Percentiles rank a stretch among this genome's conserved stretches.
Conservation (phyloP, 2,888 invertebrate species). For the Tetragonula carbonaria region DNA sequence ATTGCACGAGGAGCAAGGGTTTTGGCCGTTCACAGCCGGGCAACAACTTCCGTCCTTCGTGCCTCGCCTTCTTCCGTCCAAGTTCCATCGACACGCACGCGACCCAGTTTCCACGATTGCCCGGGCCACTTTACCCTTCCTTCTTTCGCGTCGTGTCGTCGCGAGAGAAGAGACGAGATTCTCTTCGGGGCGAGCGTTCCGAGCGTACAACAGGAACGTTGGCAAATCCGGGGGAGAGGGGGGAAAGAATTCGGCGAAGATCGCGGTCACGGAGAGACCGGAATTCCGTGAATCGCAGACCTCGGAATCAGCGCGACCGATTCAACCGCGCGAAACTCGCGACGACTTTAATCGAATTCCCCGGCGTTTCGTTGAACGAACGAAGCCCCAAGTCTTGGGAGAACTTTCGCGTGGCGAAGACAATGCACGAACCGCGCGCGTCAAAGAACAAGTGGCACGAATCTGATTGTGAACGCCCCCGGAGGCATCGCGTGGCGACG, state of each 20-base stretch:
- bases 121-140: not conserved
- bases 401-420: slow-evolving; percentile 45
- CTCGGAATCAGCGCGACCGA: slow-evolving; percentile 3
- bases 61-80: not conserved
- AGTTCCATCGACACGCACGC: slow-evolving; percentile 1
- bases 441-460: slow-evolving; percentile 30
- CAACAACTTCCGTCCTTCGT: slow-evolving; percentile 44
- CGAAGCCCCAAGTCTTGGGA: slow-evolving; percentile 37
- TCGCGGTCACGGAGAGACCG: slow-evolving; percentile 11
- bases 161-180: not conserved
- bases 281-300: slow-evolving; percentile 24
- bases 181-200: not conserved
- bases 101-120: slow-evolving; percentile 2
- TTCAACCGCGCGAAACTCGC: slow-evolving; percentile 19
- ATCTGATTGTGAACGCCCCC: slow-evolving; percentile 22
- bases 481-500: not conserved
- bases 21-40: slow-evolving; percentile 49
- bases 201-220: not conserved
- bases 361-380: slow-evolving; percentile 23
- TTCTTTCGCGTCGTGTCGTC: not conserved
- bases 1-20: slow-evolving; percentile 50
- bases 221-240: too few species aligned
- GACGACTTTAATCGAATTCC: slow-evolving; percentile 61
- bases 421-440: slow-evolving; percentile 50
- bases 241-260: not conserved